Evolutionary conservation across 1,140 invertebrate species (phyloP).

Genomic region (Hetaerina americana): DNA sequence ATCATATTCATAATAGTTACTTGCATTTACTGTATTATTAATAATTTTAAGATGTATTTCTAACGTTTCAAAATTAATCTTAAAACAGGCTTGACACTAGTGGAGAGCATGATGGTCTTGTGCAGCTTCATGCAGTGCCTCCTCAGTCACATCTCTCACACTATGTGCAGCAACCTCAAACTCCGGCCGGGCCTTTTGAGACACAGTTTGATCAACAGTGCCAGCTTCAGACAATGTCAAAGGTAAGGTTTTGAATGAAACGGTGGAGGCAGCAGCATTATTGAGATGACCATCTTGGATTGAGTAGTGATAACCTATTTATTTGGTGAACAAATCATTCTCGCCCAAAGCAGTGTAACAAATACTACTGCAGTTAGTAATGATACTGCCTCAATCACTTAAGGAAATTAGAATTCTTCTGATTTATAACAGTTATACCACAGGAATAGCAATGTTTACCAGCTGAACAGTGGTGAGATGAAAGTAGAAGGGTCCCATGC

Average conservation of each 20-base stretch:
- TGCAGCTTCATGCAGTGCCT: constrained; percentile 17
- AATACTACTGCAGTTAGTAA: too few relatives aligned
- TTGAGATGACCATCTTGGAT: too few relatives aligned
- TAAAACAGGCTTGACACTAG: neutral
- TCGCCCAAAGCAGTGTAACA: too few relatives aligned
- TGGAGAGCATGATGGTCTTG: constrained; percentile 5
- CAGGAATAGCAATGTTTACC: too few relatives aligned
- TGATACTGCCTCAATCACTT: too few relatives aligned
- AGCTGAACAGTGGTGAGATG: too few relatives aligned
- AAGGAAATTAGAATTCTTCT: too few relatives aligned
- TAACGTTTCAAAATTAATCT: neutral
- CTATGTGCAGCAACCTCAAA: constrained; percentile 17
- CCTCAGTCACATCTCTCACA: constrained; percentile 17
- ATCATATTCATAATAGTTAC: neutral
- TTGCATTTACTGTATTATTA: neutral
- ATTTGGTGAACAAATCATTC: too few relatives aligned
- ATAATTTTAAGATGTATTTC: neutral
- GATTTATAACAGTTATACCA: too few relatives aligned
- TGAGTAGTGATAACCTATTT: too few relatives aligned
- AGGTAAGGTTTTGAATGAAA: neutral
- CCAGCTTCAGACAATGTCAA: neutral
- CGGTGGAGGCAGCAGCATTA: too few relatives aligned
- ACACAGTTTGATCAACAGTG: constrained; percentile 12
- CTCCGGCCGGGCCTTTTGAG: constrained; percentile 25
- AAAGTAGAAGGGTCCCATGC: too few relatives aligned